Evolutionary conservation across 2,797 vertebrate genomes (phyloP).

Genomic region (Gymnothorax javanicus): DNA sequence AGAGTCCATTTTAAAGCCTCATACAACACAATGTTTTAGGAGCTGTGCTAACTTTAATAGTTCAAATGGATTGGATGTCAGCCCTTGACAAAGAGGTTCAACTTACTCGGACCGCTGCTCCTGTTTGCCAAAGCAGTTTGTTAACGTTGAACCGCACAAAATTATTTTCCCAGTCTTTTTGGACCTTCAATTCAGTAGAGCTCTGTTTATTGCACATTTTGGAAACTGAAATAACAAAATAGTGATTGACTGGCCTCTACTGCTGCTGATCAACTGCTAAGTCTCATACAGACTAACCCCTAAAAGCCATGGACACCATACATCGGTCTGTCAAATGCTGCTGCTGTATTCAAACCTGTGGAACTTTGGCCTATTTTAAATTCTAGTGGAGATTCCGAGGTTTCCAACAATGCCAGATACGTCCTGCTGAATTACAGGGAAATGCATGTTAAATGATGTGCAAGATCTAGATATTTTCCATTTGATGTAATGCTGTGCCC

Average conservation of each 20-base stretch:
- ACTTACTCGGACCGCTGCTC: neutral
- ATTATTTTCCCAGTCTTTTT: neutral
- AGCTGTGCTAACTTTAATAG: neutral
- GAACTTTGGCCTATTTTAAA: too few species aligned
- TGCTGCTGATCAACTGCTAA: neutral
- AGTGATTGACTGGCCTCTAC: neutral
- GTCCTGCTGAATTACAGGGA: too few species aligned
- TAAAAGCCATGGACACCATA: too few species aligned
- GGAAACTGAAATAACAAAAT: neutral
- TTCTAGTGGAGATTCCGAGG: too few species aligned
- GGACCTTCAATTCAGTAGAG: neutral
- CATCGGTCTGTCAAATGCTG: too few species aligned
- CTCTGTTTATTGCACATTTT: neutral
- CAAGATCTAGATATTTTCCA: too few species aligned
- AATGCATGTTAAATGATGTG: too few species aligned
- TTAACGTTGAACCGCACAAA: neutral
- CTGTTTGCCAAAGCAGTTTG: neutral
- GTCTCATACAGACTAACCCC: too few species aligned
- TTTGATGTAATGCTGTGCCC: too few species aligned
- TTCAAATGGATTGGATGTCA: neutral
- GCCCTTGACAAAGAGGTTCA: neutral
- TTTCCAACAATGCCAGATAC: too few species aligned
- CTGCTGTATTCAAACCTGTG: too few species aligned
- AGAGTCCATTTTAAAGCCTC: neutral
- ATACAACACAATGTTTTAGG: neutral